Evolutionary conservation across 2,113 vertebrate genomes (phyloP).

Genomic region (Butorides virescens): DNA sequence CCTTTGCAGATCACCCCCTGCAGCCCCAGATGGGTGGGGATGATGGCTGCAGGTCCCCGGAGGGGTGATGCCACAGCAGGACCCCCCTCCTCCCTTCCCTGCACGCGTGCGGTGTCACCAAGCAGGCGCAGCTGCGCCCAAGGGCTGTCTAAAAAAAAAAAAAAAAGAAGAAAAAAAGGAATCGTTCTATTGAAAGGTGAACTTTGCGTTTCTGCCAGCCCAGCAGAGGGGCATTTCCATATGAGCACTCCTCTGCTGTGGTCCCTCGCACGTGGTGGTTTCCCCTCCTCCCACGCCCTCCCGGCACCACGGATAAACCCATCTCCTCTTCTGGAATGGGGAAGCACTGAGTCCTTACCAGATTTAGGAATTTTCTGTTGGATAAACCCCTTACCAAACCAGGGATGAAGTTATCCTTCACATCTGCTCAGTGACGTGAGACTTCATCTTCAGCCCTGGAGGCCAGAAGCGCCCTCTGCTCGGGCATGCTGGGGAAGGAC

Average conservation of each 20-base stretch:
- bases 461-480: background rate
- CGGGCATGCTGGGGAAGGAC: background rate
- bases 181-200: background rate
- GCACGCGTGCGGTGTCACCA: fast-evolving
- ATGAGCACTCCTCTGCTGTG: too few species aligned
- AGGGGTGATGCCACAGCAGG: background rate
- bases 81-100: background rate
- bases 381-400: background rate
- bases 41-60: background rate
- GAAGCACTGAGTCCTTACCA: background rate
- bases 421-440: fast-evolving
- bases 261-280: background rate
- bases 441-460: background rate
- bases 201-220: background rate
- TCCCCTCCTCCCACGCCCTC: background rate
- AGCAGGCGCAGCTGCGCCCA: fast-evolving
- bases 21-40: background rate
- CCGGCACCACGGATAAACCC: fast-evolving
- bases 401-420: background rate
- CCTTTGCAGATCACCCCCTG: too few species aligned
- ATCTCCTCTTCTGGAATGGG: background rate
- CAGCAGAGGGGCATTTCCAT: background rate
- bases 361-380: background rate
- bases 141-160: background rate
- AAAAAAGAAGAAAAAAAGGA: background rate